Base-by-base conservation (phyloP, 2,888 invertebrate species). In the Tipula lateralis region DNA sequence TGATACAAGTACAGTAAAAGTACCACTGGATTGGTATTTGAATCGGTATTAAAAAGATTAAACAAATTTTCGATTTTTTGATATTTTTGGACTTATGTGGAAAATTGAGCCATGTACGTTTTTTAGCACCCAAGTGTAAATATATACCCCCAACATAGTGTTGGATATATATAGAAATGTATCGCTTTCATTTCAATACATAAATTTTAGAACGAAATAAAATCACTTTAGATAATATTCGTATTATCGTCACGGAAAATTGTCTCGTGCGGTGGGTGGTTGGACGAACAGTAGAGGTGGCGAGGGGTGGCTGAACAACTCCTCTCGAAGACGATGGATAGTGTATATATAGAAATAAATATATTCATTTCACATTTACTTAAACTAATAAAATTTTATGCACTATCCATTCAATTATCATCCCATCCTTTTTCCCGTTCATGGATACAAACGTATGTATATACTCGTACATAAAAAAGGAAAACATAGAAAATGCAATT, bases 291-390 rank as follows among this genome's bases (percentile, higher is more conserved):
- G 44, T n/a, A 13, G 44, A 9, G 12, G 2, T 36, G 1, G 9
- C 9, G 36, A 2, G 36, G 36, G 5, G n/a, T n/a, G 9, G 36
- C 6, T 36, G 32, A 32, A 32, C 3, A 32, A 32, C 32, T 32
- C 7, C 7, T 32, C 32, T 32, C 32, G 32, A 44, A 16, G 19
- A 9, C 24, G 66, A 9, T 66, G 66, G 24, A 66, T 66, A 66
- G 66, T 66, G 66, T 19, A 66, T 66, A n/a, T n/a, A n/a, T n/a
- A n/a, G n/a, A n/a, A 66, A 66, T 66, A 66, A 66, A 66, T 66
- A 66, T 66, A 66, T 66, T 66, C 66, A 66, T 66, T 66, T 66
- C 66, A 66, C 66, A 66, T 66, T 66, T 66, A 66, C 66, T 66
- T 2, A n/a, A 66, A 66, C 66, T 66, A 66, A 66, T 66, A 66